Evolutionary conservation across 2,113 vertebrate species (phyloP).

Genomic region (Azemiops feae): DNA sequence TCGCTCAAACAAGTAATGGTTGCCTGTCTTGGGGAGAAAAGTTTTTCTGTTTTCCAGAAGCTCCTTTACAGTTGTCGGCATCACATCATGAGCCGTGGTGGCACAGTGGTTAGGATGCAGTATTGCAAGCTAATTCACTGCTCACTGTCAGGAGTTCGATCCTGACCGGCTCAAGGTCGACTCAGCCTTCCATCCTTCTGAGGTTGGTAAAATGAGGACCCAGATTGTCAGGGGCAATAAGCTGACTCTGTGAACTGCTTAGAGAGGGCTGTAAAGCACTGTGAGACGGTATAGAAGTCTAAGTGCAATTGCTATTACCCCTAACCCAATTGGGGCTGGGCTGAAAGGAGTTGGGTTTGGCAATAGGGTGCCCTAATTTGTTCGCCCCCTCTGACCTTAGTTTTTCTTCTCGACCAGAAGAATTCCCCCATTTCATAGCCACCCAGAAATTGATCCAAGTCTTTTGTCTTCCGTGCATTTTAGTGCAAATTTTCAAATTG

Average conservation of each 20-base stretch:
- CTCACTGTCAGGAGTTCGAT: not conserved
- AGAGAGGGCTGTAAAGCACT: not conserved
- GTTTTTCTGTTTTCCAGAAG: not conserved
- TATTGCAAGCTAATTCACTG: not conserved
- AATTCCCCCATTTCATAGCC: not conserved
- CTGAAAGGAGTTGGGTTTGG: not conserved
- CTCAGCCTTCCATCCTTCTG: not conserved
- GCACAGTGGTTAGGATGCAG: not conserved
- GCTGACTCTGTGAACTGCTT: not conserved
- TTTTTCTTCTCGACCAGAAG: not conserved
- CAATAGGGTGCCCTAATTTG: not conserved
- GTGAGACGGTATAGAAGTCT: not conserved
- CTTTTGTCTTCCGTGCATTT: not conserved
- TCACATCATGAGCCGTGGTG: not conserved
- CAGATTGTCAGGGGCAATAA: not conserved
- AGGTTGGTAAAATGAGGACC: not conserved
- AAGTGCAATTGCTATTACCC: not conserved
- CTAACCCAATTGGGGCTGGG: not conserved
- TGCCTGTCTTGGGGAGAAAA: not conserved
- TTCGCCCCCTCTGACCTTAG: not conserved
- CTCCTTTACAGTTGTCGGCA: not conserved
- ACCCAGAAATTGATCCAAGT: not conserved
- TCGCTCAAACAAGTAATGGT: not conserved
- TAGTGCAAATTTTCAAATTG: not conserved
- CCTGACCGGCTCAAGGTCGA: not conserved